Evolutionary conservation across 2,113 vertebrate genomes (phyloP).

Genomic region (Xenopus borealis): DNA sequence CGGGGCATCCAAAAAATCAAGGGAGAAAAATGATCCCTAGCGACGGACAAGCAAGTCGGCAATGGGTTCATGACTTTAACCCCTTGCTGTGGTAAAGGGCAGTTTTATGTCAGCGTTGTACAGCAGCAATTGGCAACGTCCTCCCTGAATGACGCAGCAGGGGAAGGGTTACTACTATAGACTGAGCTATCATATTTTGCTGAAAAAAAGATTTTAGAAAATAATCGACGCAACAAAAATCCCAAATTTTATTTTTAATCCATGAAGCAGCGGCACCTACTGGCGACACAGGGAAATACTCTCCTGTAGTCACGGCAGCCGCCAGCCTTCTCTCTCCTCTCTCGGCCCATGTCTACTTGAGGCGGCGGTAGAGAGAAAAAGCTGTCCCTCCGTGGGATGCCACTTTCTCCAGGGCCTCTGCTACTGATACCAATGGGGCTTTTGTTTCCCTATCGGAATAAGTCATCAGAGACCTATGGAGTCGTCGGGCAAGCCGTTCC

Average conservation of each 20-base stretch:
- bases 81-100: not conserved
- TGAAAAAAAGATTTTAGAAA: not conserved
- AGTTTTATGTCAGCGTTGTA: not conserved
- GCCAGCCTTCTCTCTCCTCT: conserved; percentile 20
- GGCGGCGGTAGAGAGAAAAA: not conserved
- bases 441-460: conserved; percentile 72
- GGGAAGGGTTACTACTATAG: conserved; percentile 26
- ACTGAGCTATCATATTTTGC: conserved; percentile 2
- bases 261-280: conserved; percentile 81
- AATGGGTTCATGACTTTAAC: not conserved
- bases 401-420: conserved; percentile 55
- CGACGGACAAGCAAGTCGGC: conserved; percentile 1
- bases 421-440: conserved; percentile 59
- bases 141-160: conserved; percentile 4
- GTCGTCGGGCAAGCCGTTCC: conserved; percentile 87
- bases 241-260: conserved; percentile 37
- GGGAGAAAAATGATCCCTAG: conserved; percentile 24
- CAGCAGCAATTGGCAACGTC: not conserved
- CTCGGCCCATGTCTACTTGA: not conserved
- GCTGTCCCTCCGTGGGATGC: conserved; percentile 55
- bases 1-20: conserved; percentile 33
- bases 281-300: conserved; percentile 41
- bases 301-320: not conserved
- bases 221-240: not conserved
- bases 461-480: conserved; percentile 75